Percentiles rank a stretch among this genome's conserved stretches.
Conservation (phyloP, 2,113 vertebrate species). For the Talpa occidentalis region DNA sequence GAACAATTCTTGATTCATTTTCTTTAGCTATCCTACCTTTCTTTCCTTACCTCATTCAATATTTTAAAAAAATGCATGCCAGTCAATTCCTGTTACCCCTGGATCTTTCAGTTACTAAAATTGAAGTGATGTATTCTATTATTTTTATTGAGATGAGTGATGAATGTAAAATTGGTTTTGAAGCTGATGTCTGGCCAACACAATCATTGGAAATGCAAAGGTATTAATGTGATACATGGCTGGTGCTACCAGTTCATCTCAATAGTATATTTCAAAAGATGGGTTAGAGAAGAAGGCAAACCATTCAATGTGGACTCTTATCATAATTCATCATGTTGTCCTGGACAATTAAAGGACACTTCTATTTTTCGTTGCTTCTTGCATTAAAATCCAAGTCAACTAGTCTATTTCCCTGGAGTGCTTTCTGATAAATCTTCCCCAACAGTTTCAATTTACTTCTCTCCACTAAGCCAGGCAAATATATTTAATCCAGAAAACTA, state of each 20-base stretch:
- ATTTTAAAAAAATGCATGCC: background rate
- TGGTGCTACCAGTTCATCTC: background rate
- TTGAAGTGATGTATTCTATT: slow-evolving; percentile 42
- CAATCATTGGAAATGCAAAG: slow-evolving; percentile 49
- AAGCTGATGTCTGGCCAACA: slow-evolving; percentile 40
- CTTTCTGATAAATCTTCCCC: slow-evolving; percentile 54
- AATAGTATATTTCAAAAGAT: background rate
- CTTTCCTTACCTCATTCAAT: background rate
- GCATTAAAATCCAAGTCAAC: slow-evolving; percentile 29
- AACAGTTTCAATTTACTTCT: slow-evolving; percentile 27
- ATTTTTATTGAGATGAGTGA: slow-evolving; percentile 56
- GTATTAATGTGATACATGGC: slow-evolving; percentile 48
- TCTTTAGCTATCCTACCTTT: background rate
- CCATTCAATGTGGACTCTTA: background rate
- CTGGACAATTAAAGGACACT: slow-evolving; percentile 52
- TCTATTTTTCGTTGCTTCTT: slow-evolving; percentile 38
- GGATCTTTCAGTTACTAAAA: slow-evolving; percentile 55
- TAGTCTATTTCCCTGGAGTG: slow-evolving; percentile 20
- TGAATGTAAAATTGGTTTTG: slow-evolving; percentile 61
- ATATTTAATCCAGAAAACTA: background rate
- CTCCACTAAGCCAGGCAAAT: background rate
- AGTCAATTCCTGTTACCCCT: slow-evolving; percentile 14
- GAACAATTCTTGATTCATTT: background rate
- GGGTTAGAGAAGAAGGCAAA: background rate
- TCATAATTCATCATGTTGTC: slow-evolving; percentile 49